phyloP scores from a whole-genome alignment of 2,888 invertebrate species.

The Theretra japonica region DNA sequence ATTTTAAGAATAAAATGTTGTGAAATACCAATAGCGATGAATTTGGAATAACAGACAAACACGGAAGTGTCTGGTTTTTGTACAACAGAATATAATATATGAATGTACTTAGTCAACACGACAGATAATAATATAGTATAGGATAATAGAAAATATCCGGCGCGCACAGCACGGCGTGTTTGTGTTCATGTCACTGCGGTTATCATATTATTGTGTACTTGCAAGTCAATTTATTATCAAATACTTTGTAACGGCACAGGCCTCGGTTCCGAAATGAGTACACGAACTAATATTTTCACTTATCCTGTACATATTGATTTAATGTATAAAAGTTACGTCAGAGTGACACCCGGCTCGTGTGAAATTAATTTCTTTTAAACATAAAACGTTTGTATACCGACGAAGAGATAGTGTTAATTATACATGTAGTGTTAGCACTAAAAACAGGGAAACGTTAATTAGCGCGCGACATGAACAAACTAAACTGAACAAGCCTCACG shows the following conservation, averaged over 20 bases:
- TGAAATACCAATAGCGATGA: constrained; percentile 39
- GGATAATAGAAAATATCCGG: background rate
- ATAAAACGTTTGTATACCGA: background rate
- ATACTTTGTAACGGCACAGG: background rate
- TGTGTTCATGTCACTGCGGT: background rate
- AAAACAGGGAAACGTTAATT: constrained; percentile 13
- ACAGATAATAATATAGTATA: background rate
- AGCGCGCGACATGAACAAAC: constrained; percentile 9
- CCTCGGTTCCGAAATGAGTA: background rate
- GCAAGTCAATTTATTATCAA: background rate
- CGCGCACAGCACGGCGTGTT: background rate
- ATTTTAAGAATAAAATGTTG: constrained; percentile 31
- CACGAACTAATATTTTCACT: background rate
- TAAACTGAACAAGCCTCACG: background rate
- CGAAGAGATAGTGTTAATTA: background rate
- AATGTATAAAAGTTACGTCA: too few relatives aligned
- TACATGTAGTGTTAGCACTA: background rate
- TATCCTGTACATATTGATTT: background rate
- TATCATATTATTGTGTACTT: background rate
- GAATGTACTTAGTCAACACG: background rate
- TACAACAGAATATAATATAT: too few relatives aligned
- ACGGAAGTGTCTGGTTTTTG: too few relatives aligned
- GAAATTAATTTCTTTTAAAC: background rate
- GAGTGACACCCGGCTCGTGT: background rate
- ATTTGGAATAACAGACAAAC: constrained; percentile 33